Evolutionary conservation across 2,797 vertebrate species (phyloP), one percentile per base, ranked within the genome.

Genomic region (Coilia nasus): DNA sequence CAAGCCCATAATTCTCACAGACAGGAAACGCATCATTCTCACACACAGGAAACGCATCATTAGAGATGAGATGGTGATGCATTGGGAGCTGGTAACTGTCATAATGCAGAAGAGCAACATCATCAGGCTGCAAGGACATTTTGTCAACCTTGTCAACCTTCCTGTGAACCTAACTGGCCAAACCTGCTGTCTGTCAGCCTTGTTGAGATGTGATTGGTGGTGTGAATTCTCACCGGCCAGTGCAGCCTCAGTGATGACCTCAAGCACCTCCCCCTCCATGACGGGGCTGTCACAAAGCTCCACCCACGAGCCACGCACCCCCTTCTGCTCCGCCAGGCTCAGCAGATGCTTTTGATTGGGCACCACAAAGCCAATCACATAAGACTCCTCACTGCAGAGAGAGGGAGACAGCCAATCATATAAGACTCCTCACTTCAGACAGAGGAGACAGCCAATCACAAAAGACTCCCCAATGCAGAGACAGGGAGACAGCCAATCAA

Each of bases 301-400:
- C 90, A 97, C 96, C 94, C 93, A 95, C 0, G 94, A 95, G 75
- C 97, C 98, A 60, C 87, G 87, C 89, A 98, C 91, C 41, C 93
- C 90, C 83, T 95, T 96, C 89, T 95, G 96, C 47, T 93, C 94
- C 47, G 97, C 97, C 89, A 99, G 91, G 62, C 94, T 94, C 86
- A 93, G 88, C 0, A 99, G 91, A 75, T 98, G 97, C 94, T 98
- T 99, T 94, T 99, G 97, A 94, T 98, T 99, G 95, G 98, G 97
- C 93, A 99, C 98, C 94, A 99, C 92, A 85, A 99, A 99, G 91
- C 97, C 96, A 90, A 99, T 96, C 91, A 98, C 97, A 0, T 98
- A 99, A 3, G 96, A 96, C 94, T 99, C 97, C 25, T 97, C 97
- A 87, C 98, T 99, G 94, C 85, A 41, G 47, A 60, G 60, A 83